phyloP scores from a whole-genome alignment of 2,888 invertebrate genomes.

The Hydrotaea diabolus region DNA sequence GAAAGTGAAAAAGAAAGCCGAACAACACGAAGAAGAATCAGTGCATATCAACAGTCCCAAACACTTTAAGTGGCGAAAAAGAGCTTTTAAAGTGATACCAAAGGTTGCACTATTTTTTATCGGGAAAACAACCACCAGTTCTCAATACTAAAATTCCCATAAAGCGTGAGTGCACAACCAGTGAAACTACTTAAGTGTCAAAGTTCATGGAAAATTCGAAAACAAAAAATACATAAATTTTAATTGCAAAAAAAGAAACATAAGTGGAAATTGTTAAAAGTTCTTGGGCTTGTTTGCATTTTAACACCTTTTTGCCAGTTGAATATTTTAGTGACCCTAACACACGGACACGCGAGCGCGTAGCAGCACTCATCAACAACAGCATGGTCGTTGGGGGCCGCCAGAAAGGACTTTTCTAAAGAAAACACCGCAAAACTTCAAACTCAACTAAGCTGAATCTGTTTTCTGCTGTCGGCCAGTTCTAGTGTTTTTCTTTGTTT shows the following conservation, averaged over 20 bases:
- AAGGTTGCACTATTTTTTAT: background rate
- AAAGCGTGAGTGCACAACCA: too few species aligned
- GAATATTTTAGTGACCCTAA: slow-evolving; percentile 30
- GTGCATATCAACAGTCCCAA: slow-evolving; percentile 61
- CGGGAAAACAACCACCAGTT: background rate
- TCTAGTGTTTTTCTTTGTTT: background rate
- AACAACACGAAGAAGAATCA: background rate
- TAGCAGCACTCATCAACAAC: background rate
- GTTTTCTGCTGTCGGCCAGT: background rate
- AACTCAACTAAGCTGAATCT: slow-evolving; percentile 25
- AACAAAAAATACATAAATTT: slow-evolving; percentile 9
- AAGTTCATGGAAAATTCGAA: slow-evolving; percentile 2
- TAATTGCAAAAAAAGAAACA: background rate
- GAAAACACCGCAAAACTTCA: background rate
- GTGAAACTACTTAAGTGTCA: background rate
- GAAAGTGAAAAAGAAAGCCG: background rate
- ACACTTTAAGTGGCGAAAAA: background rate
- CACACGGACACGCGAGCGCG: background rate
- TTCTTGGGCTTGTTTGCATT: slow-evolving; percentile 16
- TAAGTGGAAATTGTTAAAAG: background rate
- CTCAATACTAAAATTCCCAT: background rate
- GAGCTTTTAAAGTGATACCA: slow-evolving; percentile 17
- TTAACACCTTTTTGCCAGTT: slow-evolving; percentile 47
- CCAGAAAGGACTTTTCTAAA: slow-evolving; percentile 11
- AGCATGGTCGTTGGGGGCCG: slow-evolving; percentile 15